Percentiles rank a stretch among this genome's conserved stretches.
These are phyloP conservation scores for Vespertilio murinus DNA, from an alignment of 2,797 vertebrate genomes.

Conservation along the genomic window DNA sequence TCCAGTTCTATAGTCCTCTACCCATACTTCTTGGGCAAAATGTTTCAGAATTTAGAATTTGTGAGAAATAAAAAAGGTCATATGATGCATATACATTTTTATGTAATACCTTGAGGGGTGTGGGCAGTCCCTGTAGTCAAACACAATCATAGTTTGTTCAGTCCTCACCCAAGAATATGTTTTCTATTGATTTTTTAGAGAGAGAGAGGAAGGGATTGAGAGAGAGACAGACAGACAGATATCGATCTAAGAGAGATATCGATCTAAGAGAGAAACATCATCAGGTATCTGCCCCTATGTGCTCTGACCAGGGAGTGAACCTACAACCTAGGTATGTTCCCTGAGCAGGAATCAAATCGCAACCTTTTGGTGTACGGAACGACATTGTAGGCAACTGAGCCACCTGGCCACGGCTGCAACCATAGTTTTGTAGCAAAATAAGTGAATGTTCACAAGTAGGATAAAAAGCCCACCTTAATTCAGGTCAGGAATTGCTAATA, in stretches of 20 bases:
- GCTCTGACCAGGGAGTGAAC: background rate
- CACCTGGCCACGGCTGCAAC: background rate
- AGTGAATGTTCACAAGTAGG: background rate
- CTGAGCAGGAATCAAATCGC: background rate
- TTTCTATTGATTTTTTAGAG: background rate
- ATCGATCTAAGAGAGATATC: background rate
- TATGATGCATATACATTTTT: background rate
- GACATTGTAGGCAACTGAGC: background rate
- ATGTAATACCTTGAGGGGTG: background rate
- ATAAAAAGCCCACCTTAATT: background rate
- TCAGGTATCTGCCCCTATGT: background rate
- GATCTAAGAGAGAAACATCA: background rate
- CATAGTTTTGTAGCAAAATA: slow-evolving; percentile 17
- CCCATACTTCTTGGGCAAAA: background rate
- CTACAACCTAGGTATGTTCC: background rate
- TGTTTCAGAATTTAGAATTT: slow-evolving; percentile 25
- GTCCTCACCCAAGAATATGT: background rate
- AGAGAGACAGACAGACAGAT: background rate
- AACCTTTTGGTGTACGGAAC: background rate
- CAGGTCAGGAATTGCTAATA: background rate
- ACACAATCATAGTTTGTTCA: background rate
- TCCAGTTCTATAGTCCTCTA: background rate
- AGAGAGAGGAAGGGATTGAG: background rate
- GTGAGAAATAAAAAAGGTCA: background rate
- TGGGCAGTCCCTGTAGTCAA: background rate